A percentile compares a stretch with the other conserved stretches of the same genome.
phyloP scores from a whole-genome alignment of 2,113 vertebrate species.

The Heterotis niloticus region DNA sequence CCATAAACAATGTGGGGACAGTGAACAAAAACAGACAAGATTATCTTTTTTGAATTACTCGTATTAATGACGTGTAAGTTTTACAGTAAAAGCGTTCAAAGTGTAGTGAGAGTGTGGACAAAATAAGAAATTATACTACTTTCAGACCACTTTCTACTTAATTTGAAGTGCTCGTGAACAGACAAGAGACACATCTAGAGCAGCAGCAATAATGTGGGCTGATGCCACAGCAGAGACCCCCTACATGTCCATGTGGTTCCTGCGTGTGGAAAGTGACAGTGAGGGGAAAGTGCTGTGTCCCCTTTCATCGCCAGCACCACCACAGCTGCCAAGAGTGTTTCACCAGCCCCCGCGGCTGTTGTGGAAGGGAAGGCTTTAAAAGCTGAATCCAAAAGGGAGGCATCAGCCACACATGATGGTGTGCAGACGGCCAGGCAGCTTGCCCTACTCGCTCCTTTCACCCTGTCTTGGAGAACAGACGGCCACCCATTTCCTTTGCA shows the following conservation, averaged over 20 bases:
- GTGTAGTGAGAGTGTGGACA: neutral
- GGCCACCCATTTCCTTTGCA: slow-evolving; percentile 31
- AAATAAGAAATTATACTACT: neutral
- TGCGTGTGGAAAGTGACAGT: slow-evolving; percentile 19
- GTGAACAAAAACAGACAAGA: neutral
- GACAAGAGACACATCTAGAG: neutral
- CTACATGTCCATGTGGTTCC: neutral
- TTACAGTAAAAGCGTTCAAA: neutral
- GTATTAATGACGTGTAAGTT: neutral
- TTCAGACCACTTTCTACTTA: neutral
- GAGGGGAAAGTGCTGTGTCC: neutral
- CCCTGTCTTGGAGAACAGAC: slow-evolving; percentile 35
- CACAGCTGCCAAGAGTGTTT: slow-evolving; percentile 31
- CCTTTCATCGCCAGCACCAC: slow-evolving; percentile 27
- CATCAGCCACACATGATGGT: neutral
- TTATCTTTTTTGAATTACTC: neutral
- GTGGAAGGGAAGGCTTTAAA: slow-evolving; percentile 16
- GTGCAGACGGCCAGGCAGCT: slow-evolving; percentile 21
- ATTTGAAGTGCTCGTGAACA: neutral
- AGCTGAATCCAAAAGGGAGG: slow-evolving; percentile 25
- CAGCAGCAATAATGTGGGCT: neutral
- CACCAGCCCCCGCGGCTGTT: slow-evolving; percentile 16
- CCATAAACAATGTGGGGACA: no score
- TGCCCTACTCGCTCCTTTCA: slow-evolving; percentile 26
- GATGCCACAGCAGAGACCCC: neutral